Evolutionary conservation across 2,888 invertebrate genomes (phyloP), one percentile per base, ranked within the genome.

Genomic region (Griposia aprilina): DNA sequence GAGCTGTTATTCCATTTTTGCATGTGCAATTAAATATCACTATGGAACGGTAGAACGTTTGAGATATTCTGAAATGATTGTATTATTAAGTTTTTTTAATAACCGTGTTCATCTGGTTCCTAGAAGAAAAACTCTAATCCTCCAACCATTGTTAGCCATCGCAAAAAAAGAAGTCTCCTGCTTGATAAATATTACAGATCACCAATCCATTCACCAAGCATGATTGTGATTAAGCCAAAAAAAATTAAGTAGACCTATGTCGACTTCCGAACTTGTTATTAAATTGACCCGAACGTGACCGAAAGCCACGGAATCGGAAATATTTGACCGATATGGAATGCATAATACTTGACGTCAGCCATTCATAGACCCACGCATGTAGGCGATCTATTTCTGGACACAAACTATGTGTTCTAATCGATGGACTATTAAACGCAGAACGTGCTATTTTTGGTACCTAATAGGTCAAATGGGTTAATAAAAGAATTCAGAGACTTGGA

Each of bases 331-430:
- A 36, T n/a, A 68, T 30, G 77, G 80, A 76, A 80, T 80, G 67
- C 77, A 76, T 26, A 82, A 82, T 6, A 83, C 15, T 13, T 76
- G 83, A 80, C 78, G 69, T 69, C 83, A 82, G 0, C n/a, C 76
- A 68, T 83, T 83, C 41, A 80, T n/a, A 20, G 77, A 63, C 77
- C 63, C 50, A 82, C 83, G 83, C 83, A 69, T 59, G 57, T 17
- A 10, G 60, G 23, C 17, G 50, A 26, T 82, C 80, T 76, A 80
- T 76, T 80, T 82, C 62, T 82, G 62, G 55, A 20, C 30, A 36
- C 57, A 23, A 66, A 74, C 66, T 62, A 62, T 57, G 62, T 41
- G 62, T 30, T 45, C 23, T 8, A 76, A 66, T 60, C 48, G 74
- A 60, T 55, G n/a, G 20, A n/a, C 65, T 60, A 48, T 36, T 55